Evolutionary conservation across 2,113 vertebrate species (phyloP).

Genomic region (Actenoides lindsayi): DNA sequence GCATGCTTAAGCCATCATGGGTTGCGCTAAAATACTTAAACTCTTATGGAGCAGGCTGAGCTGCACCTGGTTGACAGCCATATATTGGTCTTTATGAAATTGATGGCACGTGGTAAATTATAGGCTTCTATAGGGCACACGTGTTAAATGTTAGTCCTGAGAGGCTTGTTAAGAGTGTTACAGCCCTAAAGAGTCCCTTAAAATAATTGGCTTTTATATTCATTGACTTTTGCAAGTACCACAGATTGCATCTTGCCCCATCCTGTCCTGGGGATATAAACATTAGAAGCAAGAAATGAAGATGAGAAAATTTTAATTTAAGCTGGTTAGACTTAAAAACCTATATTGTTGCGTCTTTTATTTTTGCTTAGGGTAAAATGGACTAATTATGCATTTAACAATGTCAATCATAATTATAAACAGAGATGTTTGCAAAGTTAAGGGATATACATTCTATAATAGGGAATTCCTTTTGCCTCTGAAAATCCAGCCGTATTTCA

Average conservation of each 20-base stretch:
- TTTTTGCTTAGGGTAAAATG: not conserved
- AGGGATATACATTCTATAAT: not conserved
- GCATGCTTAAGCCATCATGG: not conserved
- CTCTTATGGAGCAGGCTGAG: not conserved
- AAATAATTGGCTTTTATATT: conserved; percentile 51
- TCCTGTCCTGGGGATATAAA: not conserved
- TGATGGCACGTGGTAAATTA: conserved; percentile 56
- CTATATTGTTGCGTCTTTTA: not conserved
- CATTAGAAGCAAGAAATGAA: not conserved
- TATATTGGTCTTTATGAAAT: conserved; percentile 33
- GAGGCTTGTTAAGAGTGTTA: conserved; percentile 51
- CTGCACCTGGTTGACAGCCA: conserved; percentile 39
- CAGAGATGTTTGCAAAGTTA: not conserved
- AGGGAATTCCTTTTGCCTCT: not conserved
- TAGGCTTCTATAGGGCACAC: conserved; percentile 25
- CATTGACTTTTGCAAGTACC: conserved; percentile 39
- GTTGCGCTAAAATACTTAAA: not conserved
- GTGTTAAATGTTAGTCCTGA: conserved; percentile 55
- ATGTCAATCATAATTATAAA: not conserved
- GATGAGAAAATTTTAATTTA: not conserved
- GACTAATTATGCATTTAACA: conserved; percentile 14
- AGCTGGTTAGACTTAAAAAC: not conserved
- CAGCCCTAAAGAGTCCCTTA: conserved; percentile 36
- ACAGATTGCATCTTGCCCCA: conserved; percentile 21
- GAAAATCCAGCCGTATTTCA: not conserved